Evolutionary conservation across 2,888 invertebrate genomes (phyloP).

Genomic region (Chelonus formosanus): DNA sequence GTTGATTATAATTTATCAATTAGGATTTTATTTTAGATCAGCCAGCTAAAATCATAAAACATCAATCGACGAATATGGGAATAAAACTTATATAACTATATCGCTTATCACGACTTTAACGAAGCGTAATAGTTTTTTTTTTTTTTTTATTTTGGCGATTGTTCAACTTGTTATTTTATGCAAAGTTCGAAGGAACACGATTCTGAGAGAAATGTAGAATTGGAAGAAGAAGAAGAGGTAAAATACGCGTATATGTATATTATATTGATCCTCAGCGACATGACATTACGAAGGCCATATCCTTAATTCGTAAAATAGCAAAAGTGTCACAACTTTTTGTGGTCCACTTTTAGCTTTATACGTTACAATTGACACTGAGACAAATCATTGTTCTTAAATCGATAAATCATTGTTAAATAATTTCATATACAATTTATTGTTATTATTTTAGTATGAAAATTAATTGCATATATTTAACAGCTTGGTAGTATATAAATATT

Average conservation of each 20-base stretch:
- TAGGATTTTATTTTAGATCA: neutral
- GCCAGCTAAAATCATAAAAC: constrained; percentile 44
- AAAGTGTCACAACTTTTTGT: constrained; percentile 26
- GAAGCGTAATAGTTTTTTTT: constrained; percentile 43
- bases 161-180: constrained; percentile 35
- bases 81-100: constrained; percentile 26
- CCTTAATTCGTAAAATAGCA: constrained; percentile 41
- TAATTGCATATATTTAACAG: no score
- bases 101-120: constrained; percentile 40
- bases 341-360: constrained; percentile 9
- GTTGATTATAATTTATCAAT: neutral
- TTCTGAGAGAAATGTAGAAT: constrained; percentile 9
- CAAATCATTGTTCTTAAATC: no score
- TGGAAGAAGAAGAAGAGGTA: constrained; percentile 28
- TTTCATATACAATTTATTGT: no score
- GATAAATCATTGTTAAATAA: no score
- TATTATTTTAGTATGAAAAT: no score
- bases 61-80: constrained; percentile 44
- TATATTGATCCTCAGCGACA: constrained; percentile 38
- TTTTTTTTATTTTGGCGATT: constrained; percentile 32
- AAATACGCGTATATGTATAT: constrained; percentile 30
- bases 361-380: neutral
- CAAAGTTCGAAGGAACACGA: constrained; percentile 3
- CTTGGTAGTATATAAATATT: no score
- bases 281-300: constrained; percentile 47